Base-by-base conservation (phyloP, 2,888 invertebrate genomes). In the Alviniconcha strummeri region DNA sequence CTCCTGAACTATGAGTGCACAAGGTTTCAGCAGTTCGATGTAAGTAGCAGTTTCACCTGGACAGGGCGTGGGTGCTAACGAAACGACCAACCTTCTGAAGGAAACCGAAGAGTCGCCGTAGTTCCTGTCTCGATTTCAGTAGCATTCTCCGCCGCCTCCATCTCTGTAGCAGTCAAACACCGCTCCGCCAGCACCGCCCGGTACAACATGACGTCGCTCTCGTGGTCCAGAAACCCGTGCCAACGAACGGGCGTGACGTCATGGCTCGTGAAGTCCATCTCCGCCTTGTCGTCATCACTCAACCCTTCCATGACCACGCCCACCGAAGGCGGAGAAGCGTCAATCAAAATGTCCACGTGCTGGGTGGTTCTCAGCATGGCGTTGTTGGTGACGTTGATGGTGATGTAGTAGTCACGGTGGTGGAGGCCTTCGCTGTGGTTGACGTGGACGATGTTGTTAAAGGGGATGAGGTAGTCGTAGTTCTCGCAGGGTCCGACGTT, bases 221-320 rank as follows among this genome's bases (percentile, higher is more conserved):
- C 89, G 56, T 88, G 88, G 75, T 89, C 88, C 17, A 87, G 77
- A 19, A 88, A 89, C 4, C 87, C 88, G 55, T 86, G 83, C 88
- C 88, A 88, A 64, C 86, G 83, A 11, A 85, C 82, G 60, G 72
- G 74, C 4, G 86, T 57, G 19, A 71, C 57, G 60, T 80, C 71
- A 0, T 67, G 80, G 69, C 85, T 85, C 52, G 85, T 87, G 77
- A 86, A 89, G 80, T 89, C 89, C 19, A 88, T 82, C 72, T 89
- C 89, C 0, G 84, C 82, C 11, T 52, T 8, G 13, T 81, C 78
- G 36, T 36, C 78, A 52, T 79, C 86, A 8, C 60, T n/a, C 5
- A 69, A 76, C 67, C 90, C 90, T 81, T 90, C 90, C 55, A 81
- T 76, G 3, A 90, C 87, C 9, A 85, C 83, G 11, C 90, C 90